A percentile compares a stretch with the other conserved stretches of the same genome.
These are phyloP conservation scores for Drosophila auraria DNA, from an alignment of 1,140 invertebrate species.

Conservation along the genomic window DNA sequence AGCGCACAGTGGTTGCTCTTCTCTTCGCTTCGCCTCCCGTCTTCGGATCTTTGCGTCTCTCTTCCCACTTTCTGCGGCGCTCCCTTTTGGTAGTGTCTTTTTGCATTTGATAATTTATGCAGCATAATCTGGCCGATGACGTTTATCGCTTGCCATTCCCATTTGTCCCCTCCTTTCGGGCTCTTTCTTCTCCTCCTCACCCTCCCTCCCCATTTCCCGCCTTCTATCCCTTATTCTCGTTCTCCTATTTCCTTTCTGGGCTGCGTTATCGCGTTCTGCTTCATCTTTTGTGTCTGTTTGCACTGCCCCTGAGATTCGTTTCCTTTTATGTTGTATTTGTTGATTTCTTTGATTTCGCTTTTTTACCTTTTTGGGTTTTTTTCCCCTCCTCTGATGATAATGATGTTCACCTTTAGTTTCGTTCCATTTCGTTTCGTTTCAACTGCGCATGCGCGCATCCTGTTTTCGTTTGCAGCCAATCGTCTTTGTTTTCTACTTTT, in stretches of 20 bases:
- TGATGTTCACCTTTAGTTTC: constrained; percentile 74
- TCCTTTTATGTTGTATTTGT: constrained; percentile 81
- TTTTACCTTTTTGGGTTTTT: constrained; percentile 46
- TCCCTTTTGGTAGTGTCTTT: constrained; percentile 70
- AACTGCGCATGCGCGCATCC: constrained; percentile 72
- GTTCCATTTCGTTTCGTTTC: constrained; percentile 55
- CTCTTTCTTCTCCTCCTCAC: constrained; percentile 5
- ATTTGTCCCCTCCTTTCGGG: constrained; percentile 29
- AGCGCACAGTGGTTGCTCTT: constrained; percentile 57
- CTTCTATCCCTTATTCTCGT: constrained; percentile 18
- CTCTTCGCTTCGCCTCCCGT: constrained; percentile 6
- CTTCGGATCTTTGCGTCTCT: constrained; percentile 6
- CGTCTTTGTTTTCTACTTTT: constrained; percentile 63
- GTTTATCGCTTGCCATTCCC: constrained; percentile 75
- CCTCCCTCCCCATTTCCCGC: constrained; percentile 2
- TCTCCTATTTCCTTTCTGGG: constrained; percentile 51
- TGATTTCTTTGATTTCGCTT: constrained; percentile 81
- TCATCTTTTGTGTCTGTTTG: constrained; percentile 57
- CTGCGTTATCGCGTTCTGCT: constrained; percentile 61
- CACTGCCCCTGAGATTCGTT: constrained; percentile 64
- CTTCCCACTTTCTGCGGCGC: constrained; percentile 41
- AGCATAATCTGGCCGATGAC: constrained; percentile 79
- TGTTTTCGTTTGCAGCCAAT: constrained; percentile 62
- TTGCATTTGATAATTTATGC: constrained; percentile 82
- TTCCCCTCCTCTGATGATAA: constrained; percentile 50